phyloP scores from a whole-genome alignment of 2,888 invertebrate species.

The Tetheella fluctuosa region DNA sequence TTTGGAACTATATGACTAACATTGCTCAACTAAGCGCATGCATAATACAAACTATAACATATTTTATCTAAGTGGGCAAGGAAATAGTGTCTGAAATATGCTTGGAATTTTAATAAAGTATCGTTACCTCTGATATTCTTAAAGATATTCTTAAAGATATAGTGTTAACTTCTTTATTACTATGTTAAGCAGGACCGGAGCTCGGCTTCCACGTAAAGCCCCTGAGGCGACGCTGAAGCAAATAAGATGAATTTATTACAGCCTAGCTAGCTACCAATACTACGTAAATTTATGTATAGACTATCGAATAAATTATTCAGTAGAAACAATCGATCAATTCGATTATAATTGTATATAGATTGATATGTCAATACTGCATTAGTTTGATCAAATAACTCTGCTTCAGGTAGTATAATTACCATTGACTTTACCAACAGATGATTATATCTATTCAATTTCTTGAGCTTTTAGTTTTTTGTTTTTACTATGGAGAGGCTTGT shows the following conservation, averaged over 20 bases:
- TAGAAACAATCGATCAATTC: not conserved
- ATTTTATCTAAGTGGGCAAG: not conserved
- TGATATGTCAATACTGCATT: constrained; percentile 14
- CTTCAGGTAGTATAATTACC: too few species aligned
- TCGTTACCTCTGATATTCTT: constrained; percentile 21
- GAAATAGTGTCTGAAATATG: not conserved
- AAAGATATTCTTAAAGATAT: constrained; percentile 22
- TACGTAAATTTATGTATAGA: constrained; percentile 13
- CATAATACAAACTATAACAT: not conserved
- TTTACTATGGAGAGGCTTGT: too few species aligned
- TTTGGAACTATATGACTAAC: not conserved
- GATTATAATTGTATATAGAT: constrained; percentile 6
- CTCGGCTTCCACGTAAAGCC: constrained; percentile 24
- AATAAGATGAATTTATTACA: constrained; percentile 38
- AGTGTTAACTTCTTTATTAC: constrained; percentile 45
- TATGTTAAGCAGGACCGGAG: constrained; percentile 44
- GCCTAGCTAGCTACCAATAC: constrained; percentile 21
- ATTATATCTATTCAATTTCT: too few species aligned
- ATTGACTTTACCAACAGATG: too few species aligned
- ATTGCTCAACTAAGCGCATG: not conserved
- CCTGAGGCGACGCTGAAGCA: constrained; percentile 29
- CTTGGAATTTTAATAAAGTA: not conserved
- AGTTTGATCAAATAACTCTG: not conserved
- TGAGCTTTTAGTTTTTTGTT: too few species aligned
- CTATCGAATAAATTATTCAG: constrained; percentile 19